phyloP scores from a whole-genome alignment of 2,113 vertebrate genomes.

The Macheiramphus alcinus region DNA sequence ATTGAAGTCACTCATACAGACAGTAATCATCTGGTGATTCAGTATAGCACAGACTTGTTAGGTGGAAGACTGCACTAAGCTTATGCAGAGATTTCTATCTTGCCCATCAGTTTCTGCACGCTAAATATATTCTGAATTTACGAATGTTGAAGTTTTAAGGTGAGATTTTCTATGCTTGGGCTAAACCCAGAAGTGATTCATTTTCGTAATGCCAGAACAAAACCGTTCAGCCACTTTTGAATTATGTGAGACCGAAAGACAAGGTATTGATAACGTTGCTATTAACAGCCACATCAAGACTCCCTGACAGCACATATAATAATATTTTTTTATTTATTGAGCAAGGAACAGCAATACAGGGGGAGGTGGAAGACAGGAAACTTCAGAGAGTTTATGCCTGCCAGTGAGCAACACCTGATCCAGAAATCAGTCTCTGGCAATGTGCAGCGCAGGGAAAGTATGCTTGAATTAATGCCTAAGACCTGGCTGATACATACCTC shows the following conservation, averaged over 20 bases:
- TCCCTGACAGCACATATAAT: neutral
- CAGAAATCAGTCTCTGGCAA: slow-evolving; percentile 6
- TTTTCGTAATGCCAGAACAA: slow-evolving; percentile 10
- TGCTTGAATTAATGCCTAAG: slow-evolving; percentile 64
- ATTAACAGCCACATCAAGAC: slow-evolving; percentile 34
- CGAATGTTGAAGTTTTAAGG: slow-evolving; percentile 15
- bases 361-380: neutral
- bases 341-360: neutral
- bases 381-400: neutral
- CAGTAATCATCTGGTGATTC: slow-evolving; percentile 24
- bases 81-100: slow-evolving; percentile 35
- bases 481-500: slow-evolving; percentile 69
- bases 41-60: neutral
- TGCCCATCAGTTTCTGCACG: neutral
- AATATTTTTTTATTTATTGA: slow-evolving; percentile 40
- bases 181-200: slow-evolving; percentile 7
- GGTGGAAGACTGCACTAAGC: slow-evolving; percentile 6
- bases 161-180: slow-evolving; percentile 32
- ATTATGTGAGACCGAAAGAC: slow-evolving; percentile 19
- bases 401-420: slow-evolving; percentile 15
- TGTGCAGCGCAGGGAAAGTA: neutral
- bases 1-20: slow-evolving; percentile 24
- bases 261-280: slow-evolving; percentile 57
- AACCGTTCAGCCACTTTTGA: slow-evolving; percentile 1
- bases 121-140: slow-evolving; percentile 17